Base-by-base conservation (phyloP, 2,113 vertebrate genomes). In the Larimichthys polyactis region DNA sequence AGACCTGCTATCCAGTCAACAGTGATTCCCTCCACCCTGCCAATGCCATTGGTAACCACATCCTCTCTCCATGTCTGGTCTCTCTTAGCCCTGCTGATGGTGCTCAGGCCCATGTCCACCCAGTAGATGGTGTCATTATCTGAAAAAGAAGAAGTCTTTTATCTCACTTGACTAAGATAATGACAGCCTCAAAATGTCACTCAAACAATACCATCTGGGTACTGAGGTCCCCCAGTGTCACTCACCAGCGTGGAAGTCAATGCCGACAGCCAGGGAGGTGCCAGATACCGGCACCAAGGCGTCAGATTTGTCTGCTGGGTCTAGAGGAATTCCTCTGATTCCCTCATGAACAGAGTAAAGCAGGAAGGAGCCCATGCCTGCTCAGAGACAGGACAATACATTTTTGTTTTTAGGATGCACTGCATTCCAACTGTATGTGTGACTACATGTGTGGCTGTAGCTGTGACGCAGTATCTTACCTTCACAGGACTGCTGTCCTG, bases 51-150 rank as follows among this genome's bases (percentile, higher is more conserved):
- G 88, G 98, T 99, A 70, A 99, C 96, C 60, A 99, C 97, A 0
- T 99, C 98, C 79, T 99, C 98, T 0, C 98, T 94, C 98, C 98
- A 99, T 0, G 98, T 99, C 95, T 99, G 98, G 91, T 99, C 98
- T 71, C 98, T 83, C 89, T 99, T 99, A 74, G 98, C 98, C 52
- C 98, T 93, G 90, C 97, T 99, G 90, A 99, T 99, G 90, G 97
- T 98, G 92, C 97, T 99, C 65, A 99, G 93, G 5, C 98, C 97
- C 98, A 99, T 99, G 92, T 98, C 97, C 91, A 99, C 98, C 98
- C 98, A 99, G 92, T 99, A 99, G 81, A 99, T 99, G 0, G 98
- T 99, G 92, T 99, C 98, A 0, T 99, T 99, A 78, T 99, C 98
- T 99, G 93, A 76, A 79, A 71, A 83, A 0, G 2, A 75, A 64